Conservation (phyloP, 2,888 invertebrate genomes). For the Leptinotarsa juncta region DNA sequence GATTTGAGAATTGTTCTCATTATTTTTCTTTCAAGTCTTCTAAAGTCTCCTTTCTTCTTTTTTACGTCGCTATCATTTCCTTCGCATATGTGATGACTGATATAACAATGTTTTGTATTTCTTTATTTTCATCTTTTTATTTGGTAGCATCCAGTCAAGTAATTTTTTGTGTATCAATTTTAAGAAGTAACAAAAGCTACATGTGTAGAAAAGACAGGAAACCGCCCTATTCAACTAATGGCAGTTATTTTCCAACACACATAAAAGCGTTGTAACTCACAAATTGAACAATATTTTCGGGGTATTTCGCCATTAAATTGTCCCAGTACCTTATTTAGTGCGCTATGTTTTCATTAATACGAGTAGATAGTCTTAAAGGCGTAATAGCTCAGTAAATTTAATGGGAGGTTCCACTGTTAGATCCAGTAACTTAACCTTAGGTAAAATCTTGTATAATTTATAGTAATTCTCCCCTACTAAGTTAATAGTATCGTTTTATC, state of each 20-base stretch:
- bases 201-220: neutral
- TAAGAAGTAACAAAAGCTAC: too few relatives aligned
- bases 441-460: slow-evolving; percentile 65
- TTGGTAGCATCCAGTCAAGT: too few relatives aligned
- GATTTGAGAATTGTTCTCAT: too few relatives aligned
- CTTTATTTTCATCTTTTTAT: too few relatives aligned
- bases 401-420: slow-evolving; percentile 52
- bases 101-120: too few relatives aligned
- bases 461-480: slow-evolving; percentile 61
- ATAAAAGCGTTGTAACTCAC: slow-evolving; percentile 30
- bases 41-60: too few relatives aligned
- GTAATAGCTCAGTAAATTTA: slow-evolving; percentile 58
- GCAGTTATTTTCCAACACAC: neutral
- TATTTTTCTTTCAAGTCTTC: too few relatives aligned
- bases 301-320: slow-evolving; percentile 43
- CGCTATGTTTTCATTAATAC: slow-evolving; percentile 54
- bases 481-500: slow-evolving; percentile 66
- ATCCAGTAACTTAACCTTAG: slow-evolving; percentile 59
- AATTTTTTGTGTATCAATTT: too few relatives aligned
- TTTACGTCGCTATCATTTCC: too few relatives aligned
- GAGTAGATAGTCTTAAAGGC: slow-evolving; percentile 54
- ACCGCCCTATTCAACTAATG: neutral
- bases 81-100: too few relatives aligned
- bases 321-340: slow-evolving; percentile 47
- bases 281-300: slow-evolving; percentile 36